A percentile compares a stretch with the other conserved stretches of the same genome.
Conservation (phyloP, 2,113 vertebrate genomes). For the Setophaga coronata region DNA sequence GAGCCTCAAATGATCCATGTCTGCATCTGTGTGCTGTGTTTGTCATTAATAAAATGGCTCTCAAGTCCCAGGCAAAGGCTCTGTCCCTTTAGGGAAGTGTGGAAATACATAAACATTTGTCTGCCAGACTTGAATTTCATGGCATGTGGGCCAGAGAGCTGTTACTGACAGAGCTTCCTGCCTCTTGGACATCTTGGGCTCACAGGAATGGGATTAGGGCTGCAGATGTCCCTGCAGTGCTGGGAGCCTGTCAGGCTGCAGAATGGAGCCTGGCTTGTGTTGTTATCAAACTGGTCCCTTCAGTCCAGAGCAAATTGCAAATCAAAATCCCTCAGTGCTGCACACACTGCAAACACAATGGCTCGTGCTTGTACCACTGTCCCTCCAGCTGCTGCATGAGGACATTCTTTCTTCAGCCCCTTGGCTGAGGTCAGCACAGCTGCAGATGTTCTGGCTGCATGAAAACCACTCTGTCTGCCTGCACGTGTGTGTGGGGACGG, state of each 20-base stretch:
- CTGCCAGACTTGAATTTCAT: background rate
- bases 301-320: background rate
- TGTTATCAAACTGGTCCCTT: background rate
- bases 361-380: background rate
- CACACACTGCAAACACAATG: background rate
- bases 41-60: background rate
- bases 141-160: background rate
- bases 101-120: background rate
- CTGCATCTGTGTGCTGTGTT: background rate
- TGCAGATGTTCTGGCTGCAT: background rate
- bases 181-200: background rate
- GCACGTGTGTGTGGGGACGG: background rate
- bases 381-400: background rate
- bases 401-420: background rate
- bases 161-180: background rate
- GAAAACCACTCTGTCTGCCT: background rate
- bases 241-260: background rate
- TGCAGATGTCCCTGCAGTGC: background rate
- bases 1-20: background rate
- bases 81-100: background rate
- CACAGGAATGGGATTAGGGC: background rate
- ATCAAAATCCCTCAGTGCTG: background rate
- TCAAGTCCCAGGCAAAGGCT: background rate
- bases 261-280: background rate
- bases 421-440: conserved; percentile 17